phyloP scores from a whole-genome alignment of 2,797 vertebrate genomes.

The Parambassis ranga region DNA sequence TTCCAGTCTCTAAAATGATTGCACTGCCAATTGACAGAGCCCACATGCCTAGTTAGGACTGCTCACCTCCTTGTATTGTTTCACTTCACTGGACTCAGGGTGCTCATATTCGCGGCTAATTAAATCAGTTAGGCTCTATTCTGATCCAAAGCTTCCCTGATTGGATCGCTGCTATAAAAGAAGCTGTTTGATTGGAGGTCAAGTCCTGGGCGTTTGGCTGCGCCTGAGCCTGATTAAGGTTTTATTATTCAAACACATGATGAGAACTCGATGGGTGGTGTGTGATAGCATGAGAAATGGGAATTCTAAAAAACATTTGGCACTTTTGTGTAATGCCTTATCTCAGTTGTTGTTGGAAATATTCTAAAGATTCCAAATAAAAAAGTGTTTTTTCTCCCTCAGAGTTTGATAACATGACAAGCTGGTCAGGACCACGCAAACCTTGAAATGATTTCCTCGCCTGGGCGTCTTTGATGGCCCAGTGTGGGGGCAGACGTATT shows the following conservation, averaged over 20 bases:
- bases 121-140: slow-evolving; percentile 28
- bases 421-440: slow-evolving; percentile 6
- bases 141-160: slow-evolving; percentile 6
- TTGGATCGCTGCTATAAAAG: neutral
- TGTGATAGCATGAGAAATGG: neutral
- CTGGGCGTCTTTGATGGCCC: slow-evolving; percentile 19
- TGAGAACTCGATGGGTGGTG: neutral
- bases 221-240: slow-evolving; percentile 30
- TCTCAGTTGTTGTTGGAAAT: slow-evolving; percentile 25
- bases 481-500: neutral
- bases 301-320: neutral
- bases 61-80: neutral
- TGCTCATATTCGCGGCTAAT: slow-evolving; percentile 27
- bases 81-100: slow-evolving; percentile 1
- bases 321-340: slow-evolving; percentile 1
- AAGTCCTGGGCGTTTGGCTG: slow-evolving; percentile 21
- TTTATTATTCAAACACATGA: slow-evolving; percentile 46
- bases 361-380: slow-evolving; percentile 16
- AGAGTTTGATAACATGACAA: slow-evolving; percentile 34
- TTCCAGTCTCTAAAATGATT: slow-evolving; percentile 7
- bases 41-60: slow-evolving; percentile 15
- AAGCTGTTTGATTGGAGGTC: slow-evolving; percentile 47
- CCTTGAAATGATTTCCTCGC: slow-evolving; percentile 26
- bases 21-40: slow-evolving; percentile 15
- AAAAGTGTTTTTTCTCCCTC: neutral